phyloP scores from a whole-genome alignment of 1,140 invertebrate genomes.

The Galendromus occidentalis region DNA sequence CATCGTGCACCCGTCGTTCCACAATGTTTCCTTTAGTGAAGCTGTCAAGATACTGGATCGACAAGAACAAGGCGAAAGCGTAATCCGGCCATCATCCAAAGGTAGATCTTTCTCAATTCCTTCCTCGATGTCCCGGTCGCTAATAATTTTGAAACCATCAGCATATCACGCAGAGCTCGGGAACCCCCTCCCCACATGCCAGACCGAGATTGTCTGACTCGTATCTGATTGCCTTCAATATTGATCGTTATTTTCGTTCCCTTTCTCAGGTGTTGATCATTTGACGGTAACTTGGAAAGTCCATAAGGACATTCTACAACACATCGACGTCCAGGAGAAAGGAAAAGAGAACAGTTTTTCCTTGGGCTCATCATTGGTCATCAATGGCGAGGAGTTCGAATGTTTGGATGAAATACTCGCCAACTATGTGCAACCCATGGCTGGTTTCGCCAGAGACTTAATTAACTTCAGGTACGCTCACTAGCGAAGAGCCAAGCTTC shows the following conservation, averaged over 20 bases:
- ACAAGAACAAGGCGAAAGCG: slow-evolving; percentile 89
- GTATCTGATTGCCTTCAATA: too few relatives aligned
- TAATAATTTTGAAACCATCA: too few relatives aligned
- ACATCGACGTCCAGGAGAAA: slow-evolving; percentile 85
- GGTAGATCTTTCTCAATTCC: slow-evolving; percentile 27
- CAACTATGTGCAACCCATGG: slow-evolving; percentile 86
- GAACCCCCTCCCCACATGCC: too few relatives aligned
- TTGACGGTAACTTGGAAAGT: slow-evolving; percentile 98
- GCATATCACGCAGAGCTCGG: too few relatives aligned
- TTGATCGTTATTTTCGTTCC: too few relatives aligned
- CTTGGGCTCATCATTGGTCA: slow-evolving; percentile 67
- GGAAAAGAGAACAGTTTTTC: slow-evolving; percentile 93
- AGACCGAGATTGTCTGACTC: too few relatives aligned
- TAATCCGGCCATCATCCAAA: slow-evolving; percentile 88
- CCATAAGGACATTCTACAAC: slow-evolving; percentile 73
- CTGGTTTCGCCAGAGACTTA: slow-evolving; percentile 67
- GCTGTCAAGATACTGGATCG: slow-evolving; percentile 70
- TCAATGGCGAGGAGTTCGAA: slow-evolving; percentile 60
- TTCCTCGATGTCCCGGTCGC: too few relatives aligned
- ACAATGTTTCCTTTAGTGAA: slow-evolving; percentile 84
- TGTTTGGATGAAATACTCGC: slow-evolving; percentile 98
- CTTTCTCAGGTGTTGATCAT: slow-evolving; percentile 57
- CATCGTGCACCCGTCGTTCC: slow-evolving; percentile 90
- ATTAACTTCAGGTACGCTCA: slow-evolving; percentile 60
- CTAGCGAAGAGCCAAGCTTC: background rate